Evolutionary conservation across 2,113 vertebrate genomes (phyloP).

Genomic region (Festucalex cinctus): DNA sequence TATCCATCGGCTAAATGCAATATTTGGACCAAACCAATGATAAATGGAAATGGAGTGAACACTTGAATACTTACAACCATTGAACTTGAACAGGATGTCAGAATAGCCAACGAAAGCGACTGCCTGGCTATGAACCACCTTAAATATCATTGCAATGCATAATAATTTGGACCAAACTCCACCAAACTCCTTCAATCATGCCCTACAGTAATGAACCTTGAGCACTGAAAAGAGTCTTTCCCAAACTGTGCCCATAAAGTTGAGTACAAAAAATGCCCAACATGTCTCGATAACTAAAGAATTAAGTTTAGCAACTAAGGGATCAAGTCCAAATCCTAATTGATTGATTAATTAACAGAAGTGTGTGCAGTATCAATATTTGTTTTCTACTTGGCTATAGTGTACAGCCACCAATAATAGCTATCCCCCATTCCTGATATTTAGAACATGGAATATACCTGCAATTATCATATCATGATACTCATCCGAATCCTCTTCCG

Average conservation of each 20-base stretch:
- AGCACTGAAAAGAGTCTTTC: too few relatives aligned
- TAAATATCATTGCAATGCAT: too few relatives aligned
- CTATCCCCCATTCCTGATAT: constrained; percentile 15
- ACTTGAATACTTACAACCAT: too few relatives aligned
- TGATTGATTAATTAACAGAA: neutral
- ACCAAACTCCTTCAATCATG: too few relatives aligned
- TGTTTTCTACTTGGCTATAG: too few relatives aligned
- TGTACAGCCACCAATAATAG: constrained; percentile 10
- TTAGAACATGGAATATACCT: constrained; percentile 20
- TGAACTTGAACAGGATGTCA: too few relatives aligned
- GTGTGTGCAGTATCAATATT: neutral
- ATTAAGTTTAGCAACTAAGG: neutral
- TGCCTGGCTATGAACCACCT: too few relatives aligned
- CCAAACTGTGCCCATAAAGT: too few relatives aligned
- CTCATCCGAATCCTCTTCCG: constrained; percentile 6
- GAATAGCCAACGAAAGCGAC: too few relatives aligned
- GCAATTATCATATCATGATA: constrained; percentile 9
- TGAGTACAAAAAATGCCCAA: neutral
- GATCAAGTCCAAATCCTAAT: neutral
- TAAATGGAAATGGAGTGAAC: neutral
- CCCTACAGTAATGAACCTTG: too few relatives aligned
- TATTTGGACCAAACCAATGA: neutral
- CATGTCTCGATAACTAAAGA: neutral
- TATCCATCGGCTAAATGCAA: neutral
- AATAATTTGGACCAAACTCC: too few relatives aligned